phyloP scores from a whole-genome alignment of 2,888 invertebrate species.

The Drosophila atroscutellata region DNA sequence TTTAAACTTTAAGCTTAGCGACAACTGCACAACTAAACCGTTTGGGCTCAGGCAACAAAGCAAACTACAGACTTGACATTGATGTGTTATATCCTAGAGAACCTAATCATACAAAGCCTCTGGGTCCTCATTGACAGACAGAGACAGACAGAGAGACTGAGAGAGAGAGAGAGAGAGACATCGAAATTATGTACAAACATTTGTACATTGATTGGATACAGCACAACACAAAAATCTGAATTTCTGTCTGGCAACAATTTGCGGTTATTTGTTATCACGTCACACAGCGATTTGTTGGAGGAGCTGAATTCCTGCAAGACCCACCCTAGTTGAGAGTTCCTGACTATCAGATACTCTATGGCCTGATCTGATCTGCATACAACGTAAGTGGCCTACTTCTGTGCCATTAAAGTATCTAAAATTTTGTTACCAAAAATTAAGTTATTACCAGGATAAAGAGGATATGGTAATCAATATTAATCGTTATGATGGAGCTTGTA shows the following conservation, averaged over 20 bases:
- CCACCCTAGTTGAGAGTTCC: neutral
- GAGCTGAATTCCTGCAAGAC: conserved; percentile 2
- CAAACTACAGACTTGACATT: conserved; percentile 67
- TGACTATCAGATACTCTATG: conserved; percentile 16
- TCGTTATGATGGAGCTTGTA: neutral
- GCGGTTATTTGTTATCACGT: conserved; percentile 82
- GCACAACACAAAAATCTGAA: conserved; percentile 48
- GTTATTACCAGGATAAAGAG: neutral
- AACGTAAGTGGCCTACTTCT: neutral
- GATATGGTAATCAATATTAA: neutral
- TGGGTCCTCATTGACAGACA: neutral
- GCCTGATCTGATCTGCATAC: neutral
- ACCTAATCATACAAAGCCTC: conserved; percentile 20
- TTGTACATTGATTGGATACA: conserved; percentile 67
- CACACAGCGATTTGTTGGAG: conserved; percentile 79
- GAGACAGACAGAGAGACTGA: no score
- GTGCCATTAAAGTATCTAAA: neutral
- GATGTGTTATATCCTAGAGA: conserved; percentile 35
- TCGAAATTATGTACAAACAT: conserved; percentile 56
- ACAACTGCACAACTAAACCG: conserved; percentile 44
- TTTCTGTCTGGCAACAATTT: conserved; percentile 55
- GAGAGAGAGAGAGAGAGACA: neutral
- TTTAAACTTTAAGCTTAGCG: neutral
- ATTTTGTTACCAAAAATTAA: neutral
- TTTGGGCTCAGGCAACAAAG: conserved; percentile 55